A percentile compares a stretch with the other conserved stretches of the same genome.
phyloP scores from a whole-genome alignment of 2,113 vertebrate species.

The Stegastes partitus region DNA sequence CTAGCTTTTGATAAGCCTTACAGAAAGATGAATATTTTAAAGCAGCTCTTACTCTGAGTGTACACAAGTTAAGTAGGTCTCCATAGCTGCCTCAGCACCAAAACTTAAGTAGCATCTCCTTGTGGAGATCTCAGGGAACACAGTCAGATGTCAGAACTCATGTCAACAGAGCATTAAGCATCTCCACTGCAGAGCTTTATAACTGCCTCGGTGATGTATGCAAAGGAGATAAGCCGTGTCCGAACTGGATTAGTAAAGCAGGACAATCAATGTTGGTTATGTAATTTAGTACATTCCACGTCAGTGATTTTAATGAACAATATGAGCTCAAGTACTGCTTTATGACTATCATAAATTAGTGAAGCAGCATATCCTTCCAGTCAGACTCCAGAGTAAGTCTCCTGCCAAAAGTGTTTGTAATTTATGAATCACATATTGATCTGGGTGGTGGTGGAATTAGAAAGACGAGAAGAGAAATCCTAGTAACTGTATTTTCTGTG shows the following conservation, averaged over 20 bases:
- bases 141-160: constrained; percentile 13
- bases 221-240: constrained; percentile 32
- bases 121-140: background rate
- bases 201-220: constrained; percentile 30
- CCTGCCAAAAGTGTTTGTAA: constrained; percentile 28
- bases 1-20: constrained; percentile 12
- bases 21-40: constrained; percentile 20
- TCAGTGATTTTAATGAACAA: constrained; percentile 59
- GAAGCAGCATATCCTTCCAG: constrained; percentile 26
- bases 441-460: constrained; percentile 21
- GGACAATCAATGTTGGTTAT: constrained; percentile 51
- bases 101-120: constrained; percentile 16
- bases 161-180: constrained; percentile 15
- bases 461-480: constrained; percentile 4
- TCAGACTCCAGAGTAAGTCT: constrained; percentile 18
- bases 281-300: constrained; percentile 50
- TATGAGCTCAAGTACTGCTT: constrained; percentile 45
- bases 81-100: background rate
- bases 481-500: background rate
- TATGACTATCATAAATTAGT: constrained; percentile 55
- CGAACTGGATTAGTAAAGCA: constrained; percentile 30
- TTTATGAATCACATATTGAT: constrained; percentile 47
- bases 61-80: background rate
- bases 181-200: constrained; percentile 24
- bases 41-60: background rate